Percentiles rank a stretch among this genome's conserved stretches.
phyloP scores from a whole-genome alignment of 2,113 vertebrate species.

The Myodes glareolus region DNA sequence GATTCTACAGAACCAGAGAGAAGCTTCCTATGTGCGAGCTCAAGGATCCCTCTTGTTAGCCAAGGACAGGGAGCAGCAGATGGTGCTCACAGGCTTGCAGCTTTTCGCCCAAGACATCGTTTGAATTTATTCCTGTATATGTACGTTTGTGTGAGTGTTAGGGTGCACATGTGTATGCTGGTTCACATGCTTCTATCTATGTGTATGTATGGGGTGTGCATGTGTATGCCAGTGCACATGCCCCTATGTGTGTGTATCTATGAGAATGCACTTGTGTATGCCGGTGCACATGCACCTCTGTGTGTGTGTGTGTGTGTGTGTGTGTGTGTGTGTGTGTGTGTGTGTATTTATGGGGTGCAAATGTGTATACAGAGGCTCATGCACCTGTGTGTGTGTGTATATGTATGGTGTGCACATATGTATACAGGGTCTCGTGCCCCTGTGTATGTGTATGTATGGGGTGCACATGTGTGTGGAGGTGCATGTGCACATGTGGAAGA shows the following conservation, averaged over 20 bases:
- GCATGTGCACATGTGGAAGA: not conserved
- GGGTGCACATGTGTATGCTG: not conserved
- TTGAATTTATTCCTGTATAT: not conserved
- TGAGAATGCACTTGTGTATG: not conserved
- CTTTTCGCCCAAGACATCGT: no score
- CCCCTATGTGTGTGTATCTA: no score
- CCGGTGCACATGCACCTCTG: not conserved
- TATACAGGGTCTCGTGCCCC: not conserved
- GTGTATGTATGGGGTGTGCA: no score
- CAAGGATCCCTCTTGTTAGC: not conserved
- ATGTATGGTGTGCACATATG: no score
- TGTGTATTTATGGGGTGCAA: not conserved
- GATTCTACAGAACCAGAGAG: not conserved
- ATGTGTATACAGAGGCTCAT: not conserved
- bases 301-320: not conserved
- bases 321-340: not conserved
- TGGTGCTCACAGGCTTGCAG: fast-evolving
- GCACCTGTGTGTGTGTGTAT: no score
- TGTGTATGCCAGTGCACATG: not conserved
- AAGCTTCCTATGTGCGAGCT: not conserved
- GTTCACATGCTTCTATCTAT: not conserved
- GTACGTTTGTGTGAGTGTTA: not conserved
- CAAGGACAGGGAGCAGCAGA: not conserved
- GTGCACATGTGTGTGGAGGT: not conserved
- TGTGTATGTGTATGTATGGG: no score